A percentile compares a stretch with the other conserved stretches of the same genome.
Conservation (phyloP, 2,113 vertebrate genomes). For the Oenanthe melanoleuca region DNA sequence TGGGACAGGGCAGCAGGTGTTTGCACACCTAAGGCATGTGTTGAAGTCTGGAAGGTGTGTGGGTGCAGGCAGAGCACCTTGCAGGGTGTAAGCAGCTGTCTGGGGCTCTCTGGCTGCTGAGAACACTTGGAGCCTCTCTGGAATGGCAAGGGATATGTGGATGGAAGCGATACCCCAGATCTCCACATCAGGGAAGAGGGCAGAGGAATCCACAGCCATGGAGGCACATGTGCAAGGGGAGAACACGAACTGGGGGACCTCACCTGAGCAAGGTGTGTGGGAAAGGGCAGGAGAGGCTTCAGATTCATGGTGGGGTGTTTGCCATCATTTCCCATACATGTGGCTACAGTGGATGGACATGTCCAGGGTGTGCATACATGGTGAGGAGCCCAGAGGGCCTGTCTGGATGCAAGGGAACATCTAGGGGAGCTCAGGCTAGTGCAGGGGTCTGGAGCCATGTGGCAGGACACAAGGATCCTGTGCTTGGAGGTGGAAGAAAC, state of each 20-base stretch:
- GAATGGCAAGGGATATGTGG: background rate
- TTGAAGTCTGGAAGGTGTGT: background rate
- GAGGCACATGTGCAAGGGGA: background rate
- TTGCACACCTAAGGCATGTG: background rate
- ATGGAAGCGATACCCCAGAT: background rate
- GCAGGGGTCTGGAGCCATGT: background rate
- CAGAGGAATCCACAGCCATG: background rate
- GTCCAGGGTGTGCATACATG: background rate
- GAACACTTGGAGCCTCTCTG: background rate
- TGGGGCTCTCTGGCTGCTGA: background rate
- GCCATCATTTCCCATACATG: accelerated
- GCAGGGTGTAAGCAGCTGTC: background rate
- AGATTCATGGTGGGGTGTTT: background rate
- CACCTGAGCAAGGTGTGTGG: background rate
- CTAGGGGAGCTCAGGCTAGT: background rate
- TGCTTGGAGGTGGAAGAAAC: background rate
- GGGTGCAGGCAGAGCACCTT: background rate
- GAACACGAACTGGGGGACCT: accelerated
- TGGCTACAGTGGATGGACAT: background rate
- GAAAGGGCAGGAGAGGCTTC: background rate
- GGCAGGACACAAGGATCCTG: background rate
- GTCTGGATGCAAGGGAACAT: background rate
- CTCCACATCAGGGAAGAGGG: accelerated
- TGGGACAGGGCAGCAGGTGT: background rate
- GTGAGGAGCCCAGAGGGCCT: background rate